Conservation (phyloP, 1,140 invertebrate species). For the Lordiphosa mommai region DNA sequence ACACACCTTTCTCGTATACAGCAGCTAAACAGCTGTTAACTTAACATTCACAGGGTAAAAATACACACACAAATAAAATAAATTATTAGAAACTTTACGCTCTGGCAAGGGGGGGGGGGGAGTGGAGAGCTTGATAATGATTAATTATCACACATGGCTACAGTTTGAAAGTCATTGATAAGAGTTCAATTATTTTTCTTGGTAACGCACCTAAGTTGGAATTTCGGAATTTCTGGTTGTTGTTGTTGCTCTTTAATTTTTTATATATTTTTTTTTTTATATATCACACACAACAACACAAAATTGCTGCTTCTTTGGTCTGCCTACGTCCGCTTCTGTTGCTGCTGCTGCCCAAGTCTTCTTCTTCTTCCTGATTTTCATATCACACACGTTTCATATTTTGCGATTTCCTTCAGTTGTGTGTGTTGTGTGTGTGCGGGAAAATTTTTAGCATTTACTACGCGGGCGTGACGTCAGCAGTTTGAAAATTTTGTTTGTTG, state of each 20-base stretch:
- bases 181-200: not conserved
- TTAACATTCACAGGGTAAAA: too few relatives aligned
- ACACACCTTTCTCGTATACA: too few relatives aligned
- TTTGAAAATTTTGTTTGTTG: constrained; percentile 26
- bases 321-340: constrained; percentile 25
- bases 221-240: constrained; percentile 20
- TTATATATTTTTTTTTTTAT: constrained; percentile 12
- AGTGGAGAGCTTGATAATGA: too few relatives aligned
- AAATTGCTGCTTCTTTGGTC: constrained; percentile 28
- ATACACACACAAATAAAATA: too few relatives aligned
- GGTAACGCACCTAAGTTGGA: constrained; percentile 33
- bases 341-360: constrained; percentile 13
- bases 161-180: too few relatives aligned
- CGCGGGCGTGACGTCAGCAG: constrained; percentile 65
- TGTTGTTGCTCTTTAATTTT: constrained; percentile 15
- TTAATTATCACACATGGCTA: too few relatives aligned
- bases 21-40: too few relatives aligned
- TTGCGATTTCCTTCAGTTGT: constrained; percentile 39
- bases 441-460: constrained; percentile 40
- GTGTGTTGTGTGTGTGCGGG: constrained; percentile 25
- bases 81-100: too few relatives aligned
- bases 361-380: constrained; percentile 56
- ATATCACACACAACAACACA: constrained; percentile 37
- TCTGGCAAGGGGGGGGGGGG: too few relatives aligned
- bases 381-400: constrained; percentile 75